A percentile compares a stretch with the other conserved stretches of the same genome.
Conservation (phyloP, 1,140 invertebrate species). For the Heliothis subflexa region DNA sequence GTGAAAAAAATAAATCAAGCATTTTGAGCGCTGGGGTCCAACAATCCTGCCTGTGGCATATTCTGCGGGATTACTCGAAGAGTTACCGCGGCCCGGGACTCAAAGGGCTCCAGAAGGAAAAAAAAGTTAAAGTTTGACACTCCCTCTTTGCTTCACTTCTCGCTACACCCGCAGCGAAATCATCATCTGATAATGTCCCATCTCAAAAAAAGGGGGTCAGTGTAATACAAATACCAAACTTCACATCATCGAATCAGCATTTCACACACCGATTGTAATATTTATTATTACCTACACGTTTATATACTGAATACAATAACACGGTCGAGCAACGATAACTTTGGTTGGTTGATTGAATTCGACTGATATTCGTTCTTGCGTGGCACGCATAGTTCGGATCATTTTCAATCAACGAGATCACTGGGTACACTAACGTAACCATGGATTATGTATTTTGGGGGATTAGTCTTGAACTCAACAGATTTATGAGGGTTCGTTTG, state of each 20-base stretch:
- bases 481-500: no score
- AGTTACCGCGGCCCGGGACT: no score
- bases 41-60: no score
- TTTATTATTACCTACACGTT: slow-evolving; percentile 5
- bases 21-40: no score
- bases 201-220: no score
- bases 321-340: slow-evolving; percentile 5
- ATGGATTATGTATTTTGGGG: background rate
- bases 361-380: slow-evolving; percentile 25
- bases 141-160: no score
- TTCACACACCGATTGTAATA: slow-evolving; percentile 11
- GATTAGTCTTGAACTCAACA: background rate
- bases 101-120: no score
- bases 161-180: no score
- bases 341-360: slow-evolving; percentile 34
- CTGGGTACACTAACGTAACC: slow-evolving; percentile 12
- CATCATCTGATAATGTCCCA: no score
- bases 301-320: slow-evolving; percentile 31
- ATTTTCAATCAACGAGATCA: slow-evolving; percentile 49
- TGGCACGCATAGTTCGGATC: slow-evolving; percentile 14
- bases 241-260: slow-evolving; percentile 5
- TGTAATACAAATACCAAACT: background rate
- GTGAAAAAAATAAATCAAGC: no score
- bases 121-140: no score
- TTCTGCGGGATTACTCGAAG: no score